Percentiles rank a stretch among this genome's conserved stretches.
Evolutionary conservation across 64 coral and sea anemone species (phyloP).

Genomic region (Pocillopora damicornis): DNA sequence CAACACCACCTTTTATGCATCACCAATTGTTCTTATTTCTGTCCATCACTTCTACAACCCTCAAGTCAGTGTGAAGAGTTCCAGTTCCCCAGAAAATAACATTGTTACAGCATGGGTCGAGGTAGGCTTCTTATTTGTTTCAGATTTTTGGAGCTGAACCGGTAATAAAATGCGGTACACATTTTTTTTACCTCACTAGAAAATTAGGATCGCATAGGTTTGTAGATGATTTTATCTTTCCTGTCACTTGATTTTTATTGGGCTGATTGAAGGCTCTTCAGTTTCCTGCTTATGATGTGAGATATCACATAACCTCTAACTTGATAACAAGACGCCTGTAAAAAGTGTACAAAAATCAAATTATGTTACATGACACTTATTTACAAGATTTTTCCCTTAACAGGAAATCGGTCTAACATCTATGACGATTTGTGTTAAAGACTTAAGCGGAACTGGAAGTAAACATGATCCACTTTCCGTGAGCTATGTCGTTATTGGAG

Average conservation of each 20-base stretch:
- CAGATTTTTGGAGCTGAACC: too few species aligned
- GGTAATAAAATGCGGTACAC: too few species aligned
- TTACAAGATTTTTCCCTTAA: neutral
- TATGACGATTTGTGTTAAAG: constrained; percentile 2
- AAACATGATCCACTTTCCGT: neutral
- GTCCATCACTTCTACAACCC: neutral
- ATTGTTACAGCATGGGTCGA: neutral
- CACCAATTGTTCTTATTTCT: neutral
- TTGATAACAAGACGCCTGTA: too few species aligned
- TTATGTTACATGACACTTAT: too few species aligned
- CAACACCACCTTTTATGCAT: neutral
- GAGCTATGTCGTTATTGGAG: neutral
- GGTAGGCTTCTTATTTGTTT: neutral
- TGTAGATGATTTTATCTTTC: too few species aligned
- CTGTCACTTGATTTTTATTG: too few species aligned
- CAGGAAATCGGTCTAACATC: neutral
- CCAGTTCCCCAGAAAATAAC: neutral
- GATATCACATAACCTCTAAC: too few species aligned
- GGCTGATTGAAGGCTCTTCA: too few species aligned
- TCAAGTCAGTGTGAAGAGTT: neutral
- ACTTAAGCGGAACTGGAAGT: neutral
- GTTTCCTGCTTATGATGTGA: too few species aligned
- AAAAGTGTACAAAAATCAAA: too few species aligned
- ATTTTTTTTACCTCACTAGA: neutral
- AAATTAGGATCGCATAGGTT: too few species aligned